Evolutionary conservation across 2,797 vertebrate species (phyloP).

Genomic region (Hydrolagus colliei): DNA sequence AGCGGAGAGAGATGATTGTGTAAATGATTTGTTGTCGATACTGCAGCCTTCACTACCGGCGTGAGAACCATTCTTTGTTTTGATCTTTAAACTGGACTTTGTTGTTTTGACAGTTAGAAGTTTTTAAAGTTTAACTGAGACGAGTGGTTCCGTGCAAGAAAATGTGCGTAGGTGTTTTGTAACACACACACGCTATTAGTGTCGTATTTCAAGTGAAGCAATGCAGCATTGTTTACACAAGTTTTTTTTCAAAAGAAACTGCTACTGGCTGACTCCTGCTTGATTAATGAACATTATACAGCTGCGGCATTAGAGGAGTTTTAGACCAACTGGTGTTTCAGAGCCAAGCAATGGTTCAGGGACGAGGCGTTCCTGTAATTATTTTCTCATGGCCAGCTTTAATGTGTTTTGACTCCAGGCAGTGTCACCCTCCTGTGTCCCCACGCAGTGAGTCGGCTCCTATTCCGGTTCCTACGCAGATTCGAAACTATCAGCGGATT

Average conservation of each 20-base stretch:
- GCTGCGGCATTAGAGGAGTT: background rate
- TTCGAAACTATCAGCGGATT: constrained; percentile 92
- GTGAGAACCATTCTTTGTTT: background rate
- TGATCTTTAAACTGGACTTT: background rate
- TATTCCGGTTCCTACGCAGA: constrained; percentile 89
- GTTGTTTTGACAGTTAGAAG: background rate
- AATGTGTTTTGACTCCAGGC: constrained; percentile 47
- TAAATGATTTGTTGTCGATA: background rate
- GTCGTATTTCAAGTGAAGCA: background rate
- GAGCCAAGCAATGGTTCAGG: constrained; percentile 34
- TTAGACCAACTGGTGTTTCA: background rate
- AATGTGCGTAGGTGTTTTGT: background rate
- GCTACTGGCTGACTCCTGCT: background rate
- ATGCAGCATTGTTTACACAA: background rate
- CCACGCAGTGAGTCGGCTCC: constrained; percentile 82
- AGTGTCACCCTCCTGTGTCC: constrained; percentile 64
- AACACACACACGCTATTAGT: background rate
- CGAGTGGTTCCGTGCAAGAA: background rate
- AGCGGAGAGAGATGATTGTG: background rate
- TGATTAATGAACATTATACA: background rate
- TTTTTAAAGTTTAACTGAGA: background rate
- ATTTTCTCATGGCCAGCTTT: constrained; percentile 40
- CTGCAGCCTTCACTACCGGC: background rate
- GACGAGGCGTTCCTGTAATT: background rate
- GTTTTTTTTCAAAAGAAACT: background rate